Evolutionary conservation across 2,888 invertebrate species (phyloP), one percentile per base, ranked within the genome.

Genomic region (Dryadula phaetusa): DNA sequence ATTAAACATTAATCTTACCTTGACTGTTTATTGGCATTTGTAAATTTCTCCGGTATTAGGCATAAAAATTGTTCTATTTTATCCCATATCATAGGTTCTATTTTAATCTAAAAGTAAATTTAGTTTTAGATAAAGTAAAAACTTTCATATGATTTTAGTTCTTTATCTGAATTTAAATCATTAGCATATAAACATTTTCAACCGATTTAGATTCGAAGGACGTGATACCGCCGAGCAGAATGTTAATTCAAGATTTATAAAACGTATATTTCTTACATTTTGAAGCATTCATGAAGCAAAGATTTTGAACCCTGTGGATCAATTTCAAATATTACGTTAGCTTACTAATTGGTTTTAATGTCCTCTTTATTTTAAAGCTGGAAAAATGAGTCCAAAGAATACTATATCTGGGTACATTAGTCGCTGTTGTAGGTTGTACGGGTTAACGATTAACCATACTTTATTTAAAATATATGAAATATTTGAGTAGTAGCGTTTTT

Each of bases 1-100:
- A 46, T 22, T 20, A 20, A n/a, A n/a, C n/a, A n/a, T n/a, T 40
- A 22, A n/a, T 42, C 79, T 71, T 83, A 97, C 97, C 95, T 95
- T 80, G 90, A 89, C 81, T 97, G 96, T 84, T 95, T 96, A 2
- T 79, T 85, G 67, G 93, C 86, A 80, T 96, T 95, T 53, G 93
- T 90, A 87, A 96, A 97, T 69, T 88, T 87, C 73, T 95, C 95
- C 64, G 97, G 97, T 76, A 97, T 93, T 74, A 97, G 92, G 81
- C 94, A 88, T 73, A 97, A 88, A 86, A 97, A 97, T 79, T 95
- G 94, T 78, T 95, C 94, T 65, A 95, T 88, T 88, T 96, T 97
- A 60, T 94, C 93, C 96, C 97, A 98, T 67, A 98, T 88, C 80
- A 95, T 93, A 42, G 97, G 95, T 78, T 94, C 92, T 73, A 88